Percentiles rank a stretch among this genome's conserved stretches.
These are phyloP conservation scores for Eupithecia tripunctaria DNA, from an alignment of 2,888 invertebrate species.

Conservation along the genomic window DNA sequence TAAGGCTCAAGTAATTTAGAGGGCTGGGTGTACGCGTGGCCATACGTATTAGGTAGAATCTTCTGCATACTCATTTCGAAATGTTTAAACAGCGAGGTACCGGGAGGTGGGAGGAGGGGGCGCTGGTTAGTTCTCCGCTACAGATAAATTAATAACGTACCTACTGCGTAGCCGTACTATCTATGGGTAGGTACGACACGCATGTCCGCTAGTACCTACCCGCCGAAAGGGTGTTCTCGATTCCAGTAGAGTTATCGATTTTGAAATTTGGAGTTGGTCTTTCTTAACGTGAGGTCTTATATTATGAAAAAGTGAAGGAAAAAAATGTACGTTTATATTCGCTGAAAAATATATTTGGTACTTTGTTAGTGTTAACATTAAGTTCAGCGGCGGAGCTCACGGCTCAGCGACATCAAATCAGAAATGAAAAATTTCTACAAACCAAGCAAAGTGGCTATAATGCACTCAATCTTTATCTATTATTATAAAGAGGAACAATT, in stretches of 20 bases:
- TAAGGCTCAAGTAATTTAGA: slow-evolving; percentile 82
- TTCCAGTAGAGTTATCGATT: slow-evolving; percentile 43
- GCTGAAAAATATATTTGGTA: background rate
- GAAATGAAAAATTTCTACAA: background rate
- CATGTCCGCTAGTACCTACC: slow-evolving; percentile 71
- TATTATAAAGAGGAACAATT: too few relatives aligned
- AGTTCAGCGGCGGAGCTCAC: too few relatives aligned
- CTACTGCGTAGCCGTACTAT: slow-evolving; percentile 49
- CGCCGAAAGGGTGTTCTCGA: slow-evolving; percentile 55
- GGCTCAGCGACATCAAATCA: background rate
- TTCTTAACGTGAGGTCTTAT: background rate
- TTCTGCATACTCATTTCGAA: slow-evolving; percentile 83
- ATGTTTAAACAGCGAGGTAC: slow-evolving; percentile 77
- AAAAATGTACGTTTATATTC: background rate
- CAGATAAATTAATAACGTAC: slow-evolving; percentile 84
- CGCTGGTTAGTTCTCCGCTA: slow-evolving; percentile 81
- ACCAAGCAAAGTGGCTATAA: background rate
- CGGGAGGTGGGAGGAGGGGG: slow-evolving; percentile 58
- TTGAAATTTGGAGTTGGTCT: slow-evolving; percentile 23
- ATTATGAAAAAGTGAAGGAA: background rate
- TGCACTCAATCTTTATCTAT: background rate
- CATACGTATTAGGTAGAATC: slow-evolving; percentile 75
- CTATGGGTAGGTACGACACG: slow-evolving; percentile 72
- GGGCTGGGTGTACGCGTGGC: slow-evolving; percentile 70
- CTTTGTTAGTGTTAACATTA: background rate